Base-by-base conservation (phyloP, 2,888 invertebrate species). In the Slavum lentiscoides region DNA sequence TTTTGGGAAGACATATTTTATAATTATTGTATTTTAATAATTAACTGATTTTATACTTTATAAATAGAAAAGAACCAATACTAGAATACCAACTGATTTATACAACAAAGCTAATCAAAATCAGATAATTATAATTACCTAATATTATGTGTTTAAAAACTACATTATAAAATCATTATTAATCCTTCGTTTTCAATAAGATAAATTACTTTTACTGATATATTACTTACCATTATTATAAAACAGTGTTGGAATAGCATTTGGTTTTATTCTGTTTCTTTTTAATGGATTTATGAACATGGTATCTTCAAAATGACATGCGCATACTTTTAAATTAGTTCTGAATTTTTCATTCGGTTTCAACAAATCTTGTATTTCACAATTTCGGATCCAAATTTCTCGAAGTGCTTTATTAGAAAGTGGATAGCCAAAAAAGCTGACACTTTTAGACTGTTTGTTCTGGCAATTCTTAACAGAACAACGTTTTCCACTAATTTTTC, bases 161-260 rank as follows among this genome's bases (percentile, higher is more conserved):
- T 11, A 7, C 5, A 43, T 39, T 9, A 66, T 21, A 8, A 13
- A 21, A 21, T 39, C 39, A 39, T 49, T 49, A 49, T 1, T 49
- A 2, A 49, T 43, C 6, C 7, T 43, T 9, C 4, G 13, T 53
- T 53, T 17, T 53, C 13, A 68, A 68, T 58, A 58, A 55, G 13
- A 70, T 30, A 30, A 55, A 55, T 58, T n/a, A 37, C 30, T 19
- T n/a, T n/a, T n/a, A n/a, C n/a, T 30, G 30, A 30, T 43, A 59
- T 59, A n/a, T 0, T 49, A 30, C 23, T 76, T 59, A 75, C 75
- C 59, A 5, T 5, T 7, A 30, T 17, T 13, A n/a, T 15, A 7
- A 59, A 68, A 59, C n/a, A 76, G 21, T 30, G 59, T 49, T n/a
- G 75, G 75, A 30, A 59, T 1, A 30, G 75, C 75, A 15, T 76